Base-by-base conservation (phyloP, 2,113 vertebrate species). In the Esox niger region DNA sequence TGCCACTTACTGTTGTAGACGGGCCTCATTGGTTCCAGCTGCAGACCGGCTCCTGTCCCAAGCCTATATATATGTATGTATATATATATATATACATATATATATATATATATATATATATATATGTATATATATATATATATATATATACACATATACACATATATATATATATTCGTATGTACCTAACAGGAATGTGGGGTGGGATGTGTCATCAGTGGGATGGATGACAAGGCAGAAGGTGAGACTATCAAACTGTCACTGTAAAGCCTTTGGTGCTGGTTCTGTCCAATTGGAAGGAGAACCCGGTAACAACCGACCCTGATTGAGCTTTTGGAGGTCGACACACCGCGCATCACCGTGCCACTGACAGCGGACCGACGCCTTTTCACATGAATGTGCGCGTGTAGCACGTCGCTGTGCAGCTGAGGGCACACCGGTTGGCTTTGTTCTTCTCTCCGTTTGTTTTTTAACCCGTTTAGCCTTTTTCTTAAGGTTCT, bases 1-100 rank as follows among this genome's bases (percentile, higher is more conserved):
- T 62, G 71, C 79, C 84, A 84, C 83, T 84, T 84, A 83, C 75
- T 76, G 79, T 77, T 75, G 58, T 67, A 73, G 60, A 73, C 73
- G 69, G 71, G 62, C 79, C 63, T 77, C 70, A 63, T 54, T 30
- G 26, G 64, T 67, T 76, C 75, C 62, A 72, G 77, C 27, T 47
- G 33, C 21, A 21, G 52, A 10, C 32, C 64, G 65, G 61, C 64
- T 31, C 25, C 25, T 33, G 52, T 35, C 57, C 68, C 32, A 77
- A 70, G 60, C 75, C 73, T 69, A n/a, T 25, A 21, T 60, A 76
- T 72, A 76, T 78, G n/a, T n/a, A n/a, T n/a, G n/a, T n/a, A n/a
- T n/a, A n/a, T n/a, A n/a, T n/a, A n/a, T n/a, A n/a, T n/a, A n/a
- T n/a, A n/a, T n/a, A n/a, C n/a, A n/a, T n/a, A n/a, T n/a, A n/a